A percentile compares a stretch with the other conserved stretches of the same genome.
Evolutionary conservation across 30 jellyfish, hydroid and myxozoan genomes (phyloP).

Genomic region (Aurelia aurita complex sp. Pacific): DNA sequence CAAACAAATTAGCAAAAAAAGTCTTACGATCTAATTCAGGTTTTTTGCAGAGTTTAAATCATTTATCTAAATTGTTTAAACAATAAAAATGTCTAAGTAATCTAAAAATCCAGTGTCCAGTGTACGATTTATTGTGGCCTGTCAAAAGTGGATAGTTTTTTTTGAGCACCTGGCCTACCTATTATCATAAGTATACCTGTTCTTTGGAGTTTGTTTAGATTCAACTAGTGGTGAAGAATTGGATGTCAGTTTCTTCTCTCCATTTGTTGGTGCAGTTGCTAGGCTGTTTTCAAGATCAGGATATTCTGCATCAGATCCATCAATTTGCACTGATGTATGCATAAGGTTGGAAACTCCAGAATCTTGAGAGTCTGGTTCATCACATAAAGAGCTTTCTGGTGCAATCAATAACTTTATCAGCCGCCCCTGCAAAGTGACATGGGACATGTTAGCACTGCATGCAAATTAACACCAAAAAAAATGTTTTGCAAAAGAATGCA

Average conservation of each 20-base stretch:
- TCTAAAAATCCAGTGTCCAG: too few species aligned
- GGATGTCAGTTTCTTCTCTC: neutral
- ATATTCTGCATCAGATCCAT: neutral
- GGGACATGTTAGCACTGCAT: neutral
- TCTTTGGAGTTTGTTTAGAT: neutral
- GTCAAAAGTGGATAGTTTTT: too few species aligned
- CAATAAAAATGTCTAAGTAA: too few species aligned
- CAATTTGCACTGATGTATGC: neutral
- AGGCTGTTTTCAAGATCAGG: neutral
- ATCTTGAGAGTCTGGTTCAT: conserved; percentile 45
- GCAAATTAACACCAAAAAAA: neutral
- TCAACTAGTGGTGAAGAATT: neutral
- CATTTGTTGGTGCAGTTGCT: neutral
- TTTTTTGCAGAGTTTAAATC: too few species aligned
- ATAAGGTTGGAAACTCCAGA: conserved; percentile 29
- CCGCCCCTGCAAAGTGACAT: conserved; percentile 30
- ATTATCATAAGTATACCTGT: too few species aligned
- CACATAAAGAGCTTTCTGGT: neutral
- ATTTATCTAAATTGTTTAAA: too few species aligned
- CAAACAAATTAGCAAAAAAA: too few species aligned
- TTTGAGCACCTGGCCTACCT: too few species aligned
- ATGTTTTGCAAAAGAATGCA: neutral
- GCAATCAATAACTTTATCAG: conserved; percentile 26
- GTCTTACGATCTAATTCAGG: too few species aligned
- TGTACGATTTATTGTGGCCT: too few species aligned